These are phyloP conservation scores for Tillus elongatus DNA, from an alignment of 2,888 invertebrate species.

Conservation along the genomic window DNA sequence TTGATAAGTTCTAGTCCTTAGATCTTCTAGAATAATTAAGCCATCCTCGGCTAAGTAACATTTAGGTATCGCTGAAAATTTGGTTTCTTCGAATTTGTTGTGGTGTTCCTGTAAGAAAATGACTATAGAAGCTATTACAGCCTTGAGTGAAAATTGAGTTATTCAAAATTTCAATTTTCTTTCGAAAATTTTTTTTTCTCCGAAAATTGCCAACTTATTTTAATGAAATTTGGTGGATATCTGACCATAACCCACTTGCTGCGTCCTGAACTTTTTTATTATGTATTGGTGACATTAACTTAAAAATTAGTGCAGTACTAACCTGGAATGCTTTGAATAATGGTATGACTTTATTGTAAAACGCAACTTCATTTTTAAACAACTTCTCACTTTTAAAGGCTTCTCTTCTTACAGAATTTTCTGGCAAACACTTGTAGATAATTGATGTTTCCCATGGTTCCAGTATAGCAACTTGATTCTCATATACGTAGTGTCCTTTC, in stretches of 20 bases:
- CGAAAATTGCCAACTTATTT: no score
- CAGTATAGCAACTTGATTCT: constrained; percentile 33
- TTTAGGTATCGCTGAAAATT: constrained; percentile 47
- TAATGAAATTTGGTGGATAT: no score
- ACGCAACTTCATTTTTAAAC: constrained; percentile 63
- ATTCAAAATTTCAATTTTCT: no score
- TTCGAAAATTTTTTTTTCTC: no score
- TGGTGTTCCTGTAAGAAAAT: background rate
- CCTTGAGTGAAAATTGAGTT: no score
- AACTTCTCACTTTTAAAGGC: constrained; percentile 61
- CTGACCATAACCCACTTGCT: background rate
- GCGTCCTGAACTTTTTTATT: constrained; percentile 6
- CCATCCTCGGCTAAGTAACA: constrained; percentile 53
- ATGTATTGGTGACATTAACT: no score
- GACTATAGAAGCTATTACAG: background rate
- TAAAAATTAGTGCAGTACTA: constrained; percentile 13
- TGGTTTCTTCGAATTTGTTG: no score
- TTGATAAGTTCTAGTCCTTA: constrained; percentile 50
- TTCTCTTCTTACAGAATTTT: constrained; percentile 54
- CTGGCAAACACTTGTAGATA: constrained; percentile 63
- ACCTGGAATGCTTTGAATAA: constrained; percentile 51
- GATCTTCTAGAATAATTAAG: constrained; percentile 49
- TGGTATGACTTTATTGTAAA: constrained; percentile 63
- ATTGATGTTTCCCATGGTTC: constrained; percentile 56
- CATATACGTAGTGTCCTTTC: constrained; percentile 43